Evolutionary conservation across 2,888 invertebrate genomes (phyloP).

Genomic region (Falcaria lacertinaria): DNA sequence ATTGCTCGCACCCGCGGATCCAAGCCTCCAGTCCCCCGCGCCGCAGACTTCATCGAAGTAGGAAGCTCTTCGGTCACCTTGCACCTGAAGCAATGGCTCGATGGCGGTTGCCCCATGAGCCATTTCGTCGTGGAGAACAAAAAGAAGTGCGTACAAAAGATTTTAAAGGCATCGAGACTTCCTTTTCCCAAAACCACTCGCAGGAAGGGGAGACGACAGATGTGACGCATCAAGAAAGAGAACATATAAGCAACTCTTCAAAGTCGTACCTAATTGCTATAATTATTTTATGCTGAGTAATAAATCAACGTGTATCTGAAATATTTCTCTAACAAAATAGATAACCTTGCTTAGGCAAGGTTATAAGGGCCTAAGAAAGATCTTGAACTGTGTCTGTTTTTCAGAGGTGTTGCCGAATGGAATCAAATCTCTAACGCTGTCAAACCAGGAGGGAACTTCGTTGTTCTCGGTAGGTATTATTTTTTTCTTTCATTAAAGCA

Average conservation of each 20-base stretch:
- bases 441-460: slow-evolving; percentile 93
- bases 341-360: too few species aligned
- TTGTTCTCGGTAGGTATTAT: slow-evolving; percentile 81
- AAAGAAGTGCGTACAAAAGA: slow-evolving; percentile 84
- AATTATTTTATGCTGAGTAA: too few species aligned
- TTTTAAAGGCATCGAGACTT: too few species aligned
- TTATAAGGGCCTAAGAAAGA: too few species aligned
- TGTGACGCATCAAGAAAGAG: too few species aligned
- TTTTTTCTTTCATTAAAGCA: neutral
- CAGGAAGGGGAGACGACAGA: too few species aligned
- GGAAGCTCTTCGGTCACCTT: slow-evolving; percentile 96
- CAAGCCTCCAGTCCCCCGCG: slow-evolving; percentile 95
- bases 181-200: too few species aligned
- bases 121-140: slow-evolving; percentile 97
- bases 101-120: slow-evolving; percentile 96
- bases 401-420: slow-evolving; percentile 92
- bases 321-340: too few species aligned
- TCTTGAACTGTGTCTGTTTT: slow-evolving; percentile 6
- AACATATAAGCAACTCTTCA: too few species aligned
- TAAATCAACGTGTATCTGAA: too few species aligned
- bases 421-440: slow-evolving; percentile 96
- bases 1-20: slow-evolving; percentile 95
- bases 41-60: slow-evolving; percentile 93
- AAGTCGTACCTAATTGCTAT: too few species aligned
- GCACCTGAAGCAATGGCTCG: slow-evolving; percentile 95